These are phyloP conservation scores for Alitta virens DNA, from an alignment of 2,888 invertebrate genomes.

Conservation along the genomic window DNA sequence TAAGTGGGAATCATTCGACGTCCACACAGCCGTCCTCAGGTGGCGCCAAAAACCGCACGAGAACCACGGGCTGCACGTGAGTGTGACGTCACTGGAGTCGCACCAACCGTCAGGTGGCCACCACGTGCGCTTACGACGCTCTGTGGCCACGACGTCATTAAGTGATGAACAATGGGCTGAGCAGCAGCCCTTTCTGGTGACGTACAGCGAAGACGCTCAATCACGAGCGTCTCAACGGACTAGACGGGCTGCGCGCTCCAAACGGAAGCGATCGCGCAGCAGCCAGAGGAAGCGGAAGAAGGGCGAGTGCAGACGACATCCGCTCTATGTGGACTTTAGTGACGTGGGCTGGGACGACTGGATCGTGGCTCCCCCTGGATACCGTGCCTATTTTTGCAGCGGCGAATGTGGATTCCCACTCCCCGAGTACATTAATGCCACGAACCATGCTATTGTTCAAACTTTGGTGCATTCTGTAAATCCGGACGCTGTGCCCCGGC, in stretches of 20 bases:
- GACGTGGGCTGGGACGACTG: conserved; percentile 99
- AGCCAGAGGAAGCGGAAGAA: conserved; percentile 60
- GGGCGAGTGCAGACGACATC: conserved; percentile 73
- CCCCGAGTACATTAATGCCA: conserved; percentile 90
- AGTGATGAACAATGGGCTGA: conserved; percentile 14
- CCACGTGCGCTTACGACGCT: conserved; percentile 47
- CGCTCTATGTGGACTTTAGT: conserved; percentile 90
- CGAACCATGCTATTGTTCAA: conserved; percentile 98
- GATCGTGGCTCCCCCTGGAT: conserved; percentile 95
- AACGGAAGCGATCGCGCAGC: conserved; percentile 62
- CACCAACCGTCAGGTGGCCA: conserved; percentile 34
- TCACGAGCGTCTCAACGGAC: conserved; percentile 29
- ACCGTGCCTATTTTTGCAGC: conserved; percentile 93
- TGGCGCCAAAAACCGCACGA: conserved; percentile 79
- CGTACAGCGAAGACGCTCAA: conserved; percentile 7
- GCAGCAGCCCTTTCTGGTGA: conserved; percentile 12
- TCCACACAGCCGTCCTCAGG: conserved; percentile 72
- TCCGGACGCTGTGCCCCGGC: conserved; percentile 85
- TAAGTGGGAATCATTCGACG: conserved; percentile 79
- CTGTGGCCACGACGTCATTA: conserved; percentile 31
- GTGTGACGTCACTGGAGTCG: conserved; percentile 33
- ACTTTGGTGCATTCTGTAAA: conserved; percentile 91
- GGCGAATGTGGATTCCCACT: conserved; percentile 94
- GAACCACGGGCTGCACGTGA: conserved; percentile 72
- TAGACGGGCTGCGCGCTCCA: conserved; percentile 58